Base-by-base conservation (phyloP, 2,797 vertebrate species). In the Falco biarmicus region DNA sequence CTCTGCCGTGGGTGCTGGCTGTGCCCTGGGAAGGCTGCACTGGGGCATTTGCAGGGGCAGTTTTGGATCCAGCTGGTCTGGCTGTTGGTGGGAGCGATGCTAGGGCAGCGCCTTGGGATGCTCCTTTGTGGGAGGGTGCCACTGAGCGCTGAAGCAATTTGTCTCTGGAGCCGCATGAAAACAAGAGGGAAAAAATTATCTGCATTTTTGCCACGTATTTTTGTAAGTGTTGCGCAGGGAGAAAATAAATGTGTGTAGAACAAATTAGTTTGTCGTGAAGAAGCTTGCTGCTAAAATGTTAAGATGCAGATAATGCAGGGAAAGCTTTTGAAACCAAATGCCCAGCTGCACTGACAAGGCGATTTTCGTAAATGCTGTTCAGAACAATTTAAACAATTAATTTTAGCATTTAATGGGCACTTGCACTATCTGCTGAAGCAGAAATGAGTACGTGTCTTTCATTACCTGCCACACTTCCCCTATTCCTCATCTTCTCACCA, bases 371-470 rank as follows among this genome's bases (percentile, higher is more conserved):
- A 97, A 93, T 13, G 91, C 93, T 80, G 88, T 53, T 95, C 95
- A 89, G 93, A 96, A 96, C 91, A 89, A 95, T 96, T 89, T 79
- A 64, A 89, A 96, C 96, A 95, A 97, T 97, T 96, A 97, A 97
- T 96, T 96, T 93, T 73, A 77, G 93, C 93, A 15, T 94, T 95
- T 96, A 96, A 95, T 86, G 85, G 95, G 90, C 87, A 73, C 95
- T 90, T 73, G 90, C 76, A 57, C 94, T 95, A 89, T 96, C 96
- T 95, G 93, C 94, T 76, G 87, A 74, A 93, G 93, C 96, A 96
- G 95, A 94, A 95, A 95, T 84, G 85, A 91, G 88, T 47, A 60
- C 24, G 80, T 95, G 93, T 64, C 90, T 95, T 88, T 90, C 91
- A 90, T 96, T 95, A 96, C 95, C 96, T 96, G 93, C 93, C 91